Conservation (phyloP, 2,797 vertebrate species). For the Neostethus bicornis region DNA sequence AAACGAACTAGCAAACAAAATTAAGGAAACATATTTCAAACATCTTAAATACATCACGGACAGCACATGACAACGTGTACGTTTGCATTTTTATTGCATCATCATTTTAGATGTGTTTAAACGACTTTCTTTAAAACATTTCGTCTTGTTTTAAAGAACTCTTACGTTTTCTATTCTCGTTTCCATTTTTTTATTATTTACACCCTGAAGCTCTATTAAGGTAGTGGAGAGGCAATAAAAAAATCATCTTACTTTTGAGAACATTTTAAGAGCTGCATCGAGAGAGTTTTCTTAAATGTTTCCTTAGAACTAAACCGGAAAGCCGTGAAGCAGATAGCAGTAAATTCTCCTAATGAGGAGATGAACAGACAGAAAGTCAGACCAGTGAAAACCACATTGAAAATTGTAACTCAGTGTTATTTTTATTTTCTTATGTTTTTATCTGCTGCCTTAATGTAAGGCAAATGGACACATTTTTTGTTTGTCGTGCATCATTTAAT, state of each 20-base stretch:
- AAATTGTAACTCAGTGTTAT: constrained; percentile 20
- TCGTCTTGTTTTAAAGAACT: too few species aligned
- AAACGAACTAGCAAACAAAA: too few species aligned
- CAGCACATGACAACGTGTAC: not conserved
- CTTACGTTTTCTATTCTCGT: not conserved
- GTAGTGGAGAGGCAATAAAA: not conserved
- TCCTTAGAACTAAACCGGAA: constrained; percentile 29
- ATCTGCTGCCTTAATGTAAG: constrained; percentile 13
- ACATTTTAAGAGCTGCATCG: constrained; percentile 7
- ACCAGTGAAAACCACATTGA: not conserved
- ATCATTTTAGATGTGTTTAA: too few species aligned
- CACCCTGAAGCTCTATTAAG: constrained; percentile 5
- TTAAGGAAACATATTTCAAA: too few species aligned
- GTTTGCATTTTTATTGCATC: not conserved
- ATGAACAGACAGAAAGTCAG: constrained; percentile 13
- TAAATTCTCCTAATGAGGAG: constrained; percentile 37
- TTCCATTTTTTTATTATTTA: too few species aligned
- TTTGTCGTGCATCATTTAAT: constrained; percentile 11
- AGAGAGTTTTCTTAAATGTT: constrained; percentile 35
- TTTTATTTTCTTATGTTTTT: constrained; percentile 12
- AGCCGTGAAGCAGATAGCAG: constrained; percentile 29
- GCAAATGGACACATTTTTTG: constrained; percentile 8
- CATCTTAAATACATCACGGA: not conserved
- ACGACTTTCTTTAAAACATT: too few species aligned
- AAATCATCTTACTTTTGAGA: not conserved